Evolutionary conservation across 2,888 invertebrate species (phyloP), one percentile per base, ranked within the genome.

Genomic region (Watsonalla binaria): DNA sequence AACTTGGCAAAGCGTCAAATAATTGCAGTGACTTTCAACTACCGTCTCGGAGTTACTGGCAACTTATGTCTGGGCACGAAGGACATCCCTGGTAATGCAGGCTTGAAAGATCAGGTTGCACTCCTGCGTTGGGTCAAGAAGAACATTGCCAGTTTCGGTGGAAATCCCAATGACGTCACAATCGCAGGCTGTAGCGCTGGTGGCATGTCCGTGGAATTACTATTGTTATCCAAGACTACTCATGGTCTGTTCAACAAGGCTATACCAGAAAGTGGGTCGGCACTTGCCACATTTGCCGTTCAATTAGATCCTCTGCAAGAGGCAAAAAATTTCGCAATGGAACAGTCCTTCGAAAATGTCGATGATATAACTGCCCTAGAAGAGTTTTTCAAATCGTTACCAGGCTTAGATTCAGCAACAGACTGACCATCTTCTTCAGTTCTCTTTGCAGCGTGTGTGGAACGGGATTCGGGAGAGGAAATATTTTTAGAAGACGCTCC

Each of bases 81-180:
- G 24, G 69, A 70, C 15, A 52, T 51, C 6, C 78, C 80, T 0
- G 78, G 80, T 1, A 80, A 80, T 45, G 79, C 74, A 6, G 78
- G 78, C 0, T 66, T 79, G 70, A 80, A 78, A 52, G 79, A 81
- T 50, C 76, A 76, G 61, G 67, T 80, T 5, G 72, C 74, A 0
- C 53, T 69, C 0, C 54, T 80, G 0, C 66, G 67, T 0, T 80
- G 80, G 80, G 76, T 80, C 0, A 61, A 72, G 6, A 59, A 68
- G 8, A 80, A 80, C 47, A 79, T 80, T 4, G 74, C 62, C 0
- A 60, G 45, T 11, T 80, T 78, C 13, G 78, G 79, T 6, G 79
- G 78, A 6, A 75, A 80, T 52, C 76, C 79, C 11, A 51, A 76
- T 51, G 76, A 80, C 37, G 71, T 80, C 5, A 79, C 78, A 0